phyloP scores from a whole-genome alignment of 2,797 vertebrate genomes.

The Momotus momota region DNA sequence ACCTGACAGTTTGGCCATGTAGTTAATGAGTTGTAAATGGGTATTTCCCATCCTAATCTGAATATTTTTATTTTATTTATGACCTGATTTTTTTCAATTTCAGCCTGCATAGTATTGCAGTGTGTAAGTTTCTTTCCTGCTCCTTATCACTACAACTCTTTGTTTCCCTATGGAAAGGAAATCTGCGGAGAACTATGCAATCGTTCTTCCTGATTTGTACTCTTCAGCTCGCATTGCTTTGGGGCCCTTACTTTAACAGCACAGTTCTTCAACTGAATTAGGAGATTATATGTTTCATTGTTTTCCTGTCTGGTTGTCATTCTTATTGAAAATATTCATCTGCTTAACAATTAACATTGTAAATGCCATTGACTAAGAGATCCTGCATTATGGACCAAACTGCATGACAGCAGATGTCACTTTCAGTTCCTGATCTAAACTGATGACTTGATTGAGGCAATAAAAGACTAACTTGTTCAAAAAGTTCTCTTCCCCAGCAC shows the following conservation, averaged over 20 bases:
- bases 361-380: neutral
- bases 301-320: neutral
- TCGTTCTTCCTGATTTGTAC: neutral
- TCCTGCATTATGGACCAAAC: neutral
- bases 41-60: neutral
- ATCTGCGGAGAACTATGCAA: neutral
- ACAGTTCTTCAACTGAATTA: neutral
- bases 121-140: neutral
- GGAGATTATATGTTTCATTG: neutral
- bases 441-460: neutral
- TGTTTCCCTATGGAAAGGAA: neutral
- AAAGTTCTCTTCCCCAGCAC: neutral
- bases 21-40: neutral
- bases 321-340: neutral
- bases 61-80: neutral
- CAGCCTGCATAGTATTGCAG: neutral
- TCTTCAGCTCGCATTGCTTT: neutral
- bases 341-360: neutral
- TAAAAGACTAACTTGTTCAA: neutral
- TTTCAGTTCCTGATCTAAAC: neutral
- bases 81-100: neutral
- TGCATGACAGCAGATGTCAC: neutral
- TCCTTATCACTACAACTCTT: neutral
- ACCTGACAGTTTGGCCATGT: neutral
- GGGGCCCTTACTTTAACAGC: neutral